Evolutionary conservation across 92 coral and sea anemone species (phyloP), one percentile per base, ranked within the genome.

Genomic region (Muricea muricata): DNA sequence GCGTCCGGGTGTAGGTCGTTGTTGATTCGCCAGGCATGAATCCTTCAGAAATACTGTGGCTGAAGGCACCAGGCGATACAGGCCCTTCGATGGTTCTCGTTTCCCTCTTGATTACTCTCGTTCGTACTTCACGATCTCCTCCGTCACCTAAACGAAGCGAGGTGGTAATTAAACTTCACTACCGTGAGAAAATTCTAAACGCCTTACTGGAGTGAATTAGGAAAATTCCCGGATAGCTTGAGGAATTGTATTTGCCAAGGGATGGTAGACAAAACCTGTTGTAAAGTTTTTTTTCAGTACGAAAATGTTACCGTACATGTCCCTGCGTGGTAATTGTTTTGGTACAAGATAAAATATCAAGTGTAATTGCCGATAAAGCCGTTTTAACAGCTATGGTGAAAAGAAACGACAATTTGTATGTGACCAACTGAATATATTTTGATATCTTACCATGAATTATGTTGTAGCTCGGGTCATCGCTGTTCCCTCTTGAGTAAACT

Each of bases 1-100:
- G 71, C 1, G 83, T 55, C 35, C 83, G 83, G 54, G 83, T 78
- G 54, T 56, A 56, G 18, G 72, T 78, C 30, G 83, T 78, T 6
- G 58, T 33, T 25, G 80, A 32, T 14, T 78, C 83, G 54, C 83
- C 83, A 26, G 83, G 83, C 17, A 56, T 0, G 18, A 75, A 75
- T 12, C 80, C 80, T 25, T 75, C 80, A 35, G 83, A 78, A 28
- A 78, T 57, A 30, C 83, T 78, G 68, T 78, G 83, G 37, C 52
- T 34, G 24, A 17, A 78, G 34, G 68, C 23, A 57, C 69, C 68
- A 17, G 83, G 32, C 8, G 68, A 34, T 11, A 78, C 5, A 18
- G 83, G 50, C 23, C 69, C 71, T 39, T 55, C 71, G 20, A 58
- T 37, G 34, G 83, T 78, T 58, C 71, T 56, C 21, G 83, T 78